phyloP scores from a whole-genome alignment of 2,888 invertebrate species.

The Nineta flava region DNA sequence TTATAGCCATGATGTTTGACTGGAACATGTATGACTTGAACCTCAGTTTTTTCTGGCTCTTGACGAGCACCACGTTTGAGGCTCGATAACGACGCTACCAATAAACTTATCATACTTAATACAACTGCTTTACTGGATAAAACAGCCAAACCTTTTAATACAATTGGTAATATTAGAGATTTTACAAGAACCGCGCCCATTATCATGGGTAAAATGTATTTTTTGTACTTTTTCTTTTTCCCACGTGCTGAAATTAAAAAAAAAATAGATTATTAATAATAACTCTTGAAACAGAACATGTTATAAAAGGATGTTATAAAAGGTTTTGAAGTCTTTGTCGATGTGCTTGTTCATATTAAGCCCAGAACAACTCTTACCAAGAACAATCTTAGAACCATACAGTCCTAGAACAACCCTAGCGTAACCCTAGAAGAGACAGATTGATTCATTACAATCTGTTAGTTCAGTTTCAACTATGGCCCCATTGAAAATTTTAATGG shows the following conservation, averaged over 20 bases:
- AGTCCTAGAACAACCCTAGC: too few species aligned
- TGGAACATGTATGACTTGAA: conserved; percentile 12
- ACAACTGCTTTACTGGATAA: conserved; percentile 41
- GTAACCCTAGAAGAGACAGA: too few species aligned
- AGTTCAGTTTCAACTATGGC: too few species aligned
- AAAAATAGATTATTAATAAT: neutral
- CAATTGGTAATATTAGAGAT: conserved; percentile 46
- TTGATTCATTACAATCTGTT: too few species aligned
- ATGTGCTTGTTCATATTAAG: too few species aligned
- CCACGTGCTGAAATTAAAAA: conserved; percentile 16
- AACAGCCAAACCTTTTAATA: conserved; percentile 50
- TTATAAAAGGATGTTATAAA: too few species aligned
- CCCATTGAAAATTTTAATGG: too few species aligned
- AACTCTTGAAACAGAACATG: too few species aligned
- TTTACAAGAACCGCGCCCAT: conserved; percentile 48
- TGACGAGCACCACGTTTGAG: neutral
- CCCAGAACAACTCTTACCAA: too few species aligned
- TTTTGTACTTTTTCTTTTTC: conserved; percentile 29
- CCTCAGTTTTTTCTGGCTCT: conserved; percentile 5
- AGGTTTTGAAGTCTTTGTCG: too few species aligned
- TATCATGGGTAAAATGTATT: conserved; percentile 42
- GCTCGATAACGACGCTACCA: neutral
- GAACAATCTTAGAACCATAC: too few species aligned
- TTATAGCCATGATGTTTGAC: conserved; percentile 5
- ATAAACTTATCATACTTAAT: conserved; percentile 32